Evolutionary conservation across 1,140 invertebrate species (phyloP).

Genomic region (Cotesia glomerata): DNA sequence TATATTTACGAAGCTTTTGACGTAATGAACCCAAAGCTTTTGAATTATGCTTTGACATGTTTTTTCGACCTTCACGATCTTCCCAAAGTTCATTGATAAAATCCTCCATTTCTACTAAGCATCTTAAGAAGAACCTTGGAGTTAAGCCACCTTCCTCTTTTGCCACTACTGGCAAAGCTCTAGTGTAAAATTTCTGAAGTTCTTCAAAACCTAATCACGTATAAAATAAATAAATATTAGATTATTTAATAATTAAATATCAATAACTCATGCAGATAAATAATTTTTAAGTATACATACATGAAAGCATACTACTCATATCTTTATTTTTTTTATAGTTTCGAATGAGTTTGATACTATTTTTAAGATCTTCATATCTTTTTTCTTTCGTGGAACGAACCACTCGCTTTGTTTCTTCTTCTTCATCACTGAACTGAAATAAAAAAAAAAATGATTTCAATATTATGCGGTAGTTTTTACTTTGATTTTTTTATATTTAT

Average conservation of each 20-base stretch:
- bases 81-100: constrained; percentile 92
- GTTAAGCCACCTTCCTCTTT: constrained; percentile 92
- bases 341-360: constrained; percentile 89
- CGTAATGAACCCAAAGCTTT: constrained; percentile 92
- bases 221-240: constrained; percentile 20
- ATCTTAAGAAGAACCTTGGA: constrained; percentile 90
- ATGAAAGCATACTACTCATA: constrained; percentile 90
- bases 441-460: constrained; percentile 17
- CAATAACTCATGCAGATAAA: constrained; percentile 13
- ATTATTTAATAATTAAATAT: constrained; percentile 6
- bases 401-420: constrained; percentile 94
- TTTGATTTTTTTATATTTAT: constrained; percentile 4
- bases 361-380: constrained; percentile 92
- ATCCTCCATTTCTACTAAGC: constrained; percentile 92
- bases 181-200: constrained; percentile 85
- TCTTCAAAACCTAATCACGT: constrained; percentile 84
- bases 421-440: constrained; percentile 93
- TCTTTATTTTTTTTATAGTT: constrained; percentile 99
- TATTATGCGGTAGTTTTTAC: no score
- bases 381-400: constrained; percentile 98
- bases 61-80: constrained; percentile 81
- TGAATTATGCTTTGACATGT: constrained; percentile 87
- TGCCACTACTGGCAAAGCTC: constrained; percentile 88
- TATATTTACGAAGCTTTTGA: constrained; percentile 95
- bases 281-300: constrained; percentile 62